Evolutionary conservation across 2,888 invertebrate species (phyloP), one percentile per base, ranked within the genome.

Genomic region (Philopedon plagiatum): DNA sequence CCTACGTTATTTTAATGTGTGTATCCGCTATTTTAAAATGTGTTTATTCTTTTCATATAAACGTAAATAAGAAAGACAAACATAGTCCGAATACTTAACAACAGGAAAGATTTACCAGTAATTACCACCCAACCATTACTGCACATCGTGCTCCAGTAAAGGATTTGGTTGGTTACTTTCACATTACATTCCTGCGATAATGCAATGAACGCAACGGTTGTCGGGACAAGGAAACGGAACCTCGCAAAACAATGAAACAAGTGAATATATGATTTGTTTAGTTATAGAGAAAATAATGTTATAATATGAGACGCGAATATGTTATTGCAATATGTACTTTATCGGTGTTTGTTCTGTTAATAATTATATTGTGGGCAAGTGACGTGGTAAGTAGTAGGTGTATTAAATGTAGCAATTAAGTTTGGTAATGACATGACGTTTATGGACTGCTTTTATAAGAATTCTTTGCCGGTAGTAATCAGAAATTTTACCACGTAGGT

Each of bases 311-410:
- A 62, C 76, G 77, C 23, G 76, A 76, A 60, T 77, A 74, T 76
- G 74, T 80, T 26, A 75, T 81, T 46, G 78, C 80, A 8, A 74
- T 75, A 60, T 71, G 77, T 57, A 79, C 79, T 46, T 70, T 81
- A 21, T 75, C 74, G 19, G 65, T 80, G 41, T 77, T 81, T 39
- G 46, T 79, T 41, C 56, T 81, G 5, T 71, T 81, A n/a, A 80
- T 81, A 9, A 74, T 81, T 46, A 60, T 78, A 23, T 64, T 79
- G 58, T 75, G 75, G 23, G 76, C 73, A 32, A 56, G 44, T 13
- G 71, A 76, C 64, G 67, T 62, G 58, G 78, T 80, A 74, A 73
- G 79, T 77, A 51, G 23, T 57, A 3, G 9, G 39, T 62, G n/a
- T n/a, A n/a, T n/a, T n/a, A n/a, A n/a, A n/a, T n/a, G n/a, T n/a